Evolutionary conservation across 2,888 invertebrate species (phyloP), one percentile per base, ranked within the genome.

Genomic region (Acanthosepion lycidas): DNA sequence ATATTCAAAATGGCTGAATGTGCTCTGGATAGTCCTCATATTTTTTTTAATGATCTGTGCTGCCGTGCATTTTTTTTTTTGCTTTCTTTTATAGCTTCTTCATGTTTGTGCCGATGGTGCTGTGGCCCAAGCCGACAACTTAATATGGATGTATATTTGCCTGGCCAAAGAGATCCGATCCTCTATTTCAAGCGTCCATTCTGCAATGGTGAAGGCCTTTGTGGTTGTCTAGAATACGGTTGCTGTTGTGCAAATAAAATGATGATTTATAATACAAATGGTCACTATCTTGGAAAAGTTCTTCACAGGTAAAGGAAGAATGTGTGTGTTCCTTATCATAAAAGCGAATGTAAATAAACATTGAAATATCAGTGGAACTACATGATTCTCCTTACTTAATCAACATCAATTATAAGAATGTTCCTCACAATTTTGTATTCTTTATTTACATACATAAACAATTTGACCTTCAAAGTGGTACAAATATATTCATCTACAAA

Each of bases 181-280:
- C 78, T 78, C 9, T 78, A 78, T 78, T 78, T 78, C 78, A 78
- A 78, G n/a, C 78, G n/a, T 15, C 78, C 78, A 78, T 15, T 78
- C 78, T 78, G 78, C n/a, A n/a, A 78, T 78, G 28, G 78, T 78
- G 78, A 78, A 28, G 28, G n/a, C n/a, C 28, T 28, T 28, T 42
- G 42, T 42, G n/a, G 78, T 15, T n/a, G n/a, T 78, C 18, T n/a
- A 9, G 12, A 12, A 4, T 5, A 18, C n/a, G n/a, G 78, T 33
- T 78, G 78, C n/a, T 78, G 78, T 78, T 78, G 78, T 33, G n/a
- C 78, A 78, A 78, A 78, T 78, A 78, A 78, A 33, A 78, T 78
- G 4, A 8, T 78, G n/a, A 12, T 78, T 78, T 78, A 78, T 78
- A n/a, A 78, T 78, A 8, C 5, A n/a, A 78, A 78, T 78, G n/a